Evolutionary conservation across 2,797 vertebrate species (phyloP).

Genomic region (Apodemus agrarius): DNA sequence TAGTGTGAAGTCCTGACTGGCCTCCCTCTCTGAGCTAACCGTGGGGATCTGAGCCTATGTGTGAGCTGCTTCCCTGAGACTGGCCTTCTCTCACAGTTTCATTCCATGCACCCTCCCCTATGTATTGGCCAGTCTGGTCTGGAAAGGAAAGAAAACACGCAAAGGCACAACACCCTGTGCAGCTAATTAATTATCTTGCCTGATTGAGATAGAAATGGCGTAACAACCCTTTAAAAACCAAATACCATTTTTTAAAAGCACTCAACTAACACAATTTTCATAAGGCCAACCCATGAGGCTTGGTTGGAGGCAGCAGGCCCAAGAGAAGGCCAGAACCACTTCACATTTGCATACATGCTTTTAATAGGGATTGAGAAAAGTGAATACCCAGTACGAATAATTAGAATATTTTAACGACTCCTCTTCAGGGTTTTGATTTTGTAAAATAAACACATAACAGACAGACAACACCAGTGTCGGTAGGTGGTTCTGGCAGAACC

Average conservation of each 20-base stretch:
- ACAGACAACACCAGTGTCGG: conserved; percentile 56
- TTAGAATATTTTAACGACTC: conserved; percentile 86
- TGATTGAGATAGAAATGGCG: background rate
- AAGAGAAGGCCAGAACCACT: conserved; percentile 79
- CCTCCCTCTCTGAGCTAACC: background rate
- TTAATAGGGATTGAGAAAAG: conserved; percentile 81
- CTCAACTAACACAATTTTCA: conserved; percentile 79
- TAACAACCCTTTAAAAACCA: conserved; percentile 35
- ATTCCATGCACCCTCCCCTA: background rate
- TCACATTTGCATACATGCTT: conserved; percentile 83
- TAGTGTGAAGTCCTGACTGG: conserved; percentile 37
- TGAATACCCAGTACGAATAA: conserved; percentile 84
- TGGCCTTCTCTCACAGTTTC: background rate
- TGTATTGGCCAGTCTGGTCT: conserved; percentile 47
- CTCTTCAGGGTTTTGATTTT: conserved; percentile 80
- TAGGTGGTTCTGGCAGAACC: conserved; percentile 5
- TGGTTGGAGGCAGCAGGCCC: conserved; percentile 77
- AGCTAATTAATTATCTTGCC: conserved; percentile 61
- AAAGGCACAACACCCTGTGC: conserved; percentile 50
- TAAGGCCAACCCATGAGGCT: conserved; percentile 77
- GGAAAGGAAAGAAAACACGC: conserved; percentile 56
- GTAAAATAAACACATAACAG: conserved; percentile 33
- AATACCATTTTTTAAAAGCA: conserved; percentile 73
- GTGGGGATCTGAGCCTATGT: background rate
- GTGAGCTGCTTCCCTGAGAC: background rate